phyloP scores from a whole-genome alignment of 1,140 invertebrate species.

The Chionoecetes opilio region DNA sequence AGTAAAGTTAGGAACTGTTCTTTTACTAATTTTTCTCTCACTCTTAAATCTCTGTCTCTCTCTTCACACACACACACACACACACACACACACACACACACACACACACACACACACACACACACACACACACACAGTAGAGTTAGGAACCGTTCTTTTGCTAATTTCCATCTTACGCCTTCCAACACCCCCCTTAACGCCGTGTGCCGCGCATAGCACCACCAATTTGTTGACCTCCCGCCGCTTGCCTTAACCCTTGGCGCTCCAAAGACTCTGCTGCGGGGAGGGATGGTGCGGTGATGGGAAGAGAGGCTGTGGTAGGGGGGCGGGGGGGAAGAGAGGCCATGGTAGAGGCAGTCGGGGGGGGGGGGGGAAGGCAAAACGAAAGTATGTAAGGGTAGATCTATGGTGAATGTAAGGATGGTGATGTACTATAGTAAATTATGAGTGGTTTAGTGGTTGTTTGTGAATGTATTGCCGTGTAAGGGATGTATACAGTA shows the following conservation, averaged over 20 bases:
- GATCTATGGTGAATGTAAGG: background rate
- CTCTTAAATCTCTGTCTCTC: background rate
- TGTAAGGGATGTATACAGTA: too few relatives aligned
- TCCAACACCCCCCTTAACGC: conserved; percentile 48
- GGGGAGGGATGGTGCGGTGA: background rate
- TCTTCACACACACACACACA: background rate
- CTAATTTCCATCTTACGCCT: conserved; percentile 67
- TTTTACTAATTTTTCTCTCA: background rate
- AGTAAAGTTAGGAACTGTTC: too few relatives aligned
- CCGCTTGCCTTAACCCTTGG: conserved; percentile 13
- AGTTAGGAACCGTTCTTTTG: background rate
- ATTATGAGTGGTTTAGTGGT: too few relatives aligned
- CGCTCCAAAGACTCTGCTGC: background rate
- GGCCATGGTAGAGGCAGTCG: background rate
- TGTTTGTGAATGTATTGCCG: too few relatives aligned
- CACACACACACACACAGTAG: conserved; percentile 40
- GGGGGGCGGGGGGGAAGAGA: background rate
- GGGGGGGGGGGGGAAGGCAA: background rate
- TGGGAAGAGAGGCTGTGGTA: background rate
- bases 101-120: conserved; percentile 48
- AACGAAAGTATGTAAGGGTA: too few relatives aligned
- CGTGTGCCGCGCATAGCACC: conserved; percentile 38
- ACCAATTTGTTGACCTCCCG: conserved; percentile 63
- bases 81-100: background rate
- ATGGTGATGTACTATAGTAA: too few relatives aligned